A percentile compares a stretch with the other conserved stretches of the same genome.
Evolutionary conservation across 2,888 invertebrate genomes (phyloP).

Genomic region (Ditylenchus weischeri): DNA sequence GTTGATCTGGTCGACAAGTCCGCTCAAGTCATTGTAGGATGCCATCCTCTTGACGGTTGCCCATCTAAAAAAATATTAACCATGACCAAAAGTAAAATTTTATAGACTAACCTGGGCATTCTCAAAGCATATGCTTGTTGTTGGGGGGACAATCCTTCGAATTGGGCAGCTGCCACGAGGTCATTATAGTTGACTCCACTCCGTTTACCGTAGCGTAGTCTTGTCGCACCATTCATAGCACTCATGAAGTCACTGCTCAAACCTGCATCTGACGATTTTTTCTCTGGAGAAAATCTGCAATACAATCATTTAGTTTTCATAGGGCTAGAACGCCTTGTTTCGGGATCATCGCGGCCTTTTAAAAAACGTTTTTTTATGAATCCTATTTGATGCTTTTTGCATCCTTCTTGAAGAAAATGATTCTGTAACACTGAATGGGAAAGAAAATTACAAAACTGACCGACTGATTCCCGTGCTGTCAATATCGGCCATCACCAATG

Average conservation of each 20-base stretch:
- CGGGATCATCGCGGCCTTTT: too few relatives aligned
- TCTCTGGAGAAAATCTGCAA: slow-evolving; percentile 13
- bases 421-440: too few relatives aligned
- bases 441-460: too few relatives aligned
- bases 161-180: background rate
- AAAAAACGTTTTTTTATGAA: too few relatives aligned
- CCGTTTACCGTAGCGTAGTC: slow-evolving; percentile 48
- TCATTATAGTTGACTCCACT: slow-evolving; percentile 16
- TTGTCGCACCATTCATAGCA: slow-evolving; percentile 44
- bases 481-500: too few relatives aligned
- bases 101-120: background rate
- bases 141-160: background rate
- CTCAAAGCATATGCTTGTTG: background rate
- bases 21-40: slow-evolving; percentile 15
- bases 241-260: slow-evolving; percentile 37
- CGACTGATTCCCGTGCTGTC: too few relatives aligned
- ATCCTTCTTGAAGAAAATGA: too few relatives aligned
- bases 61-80: slow-evolving; percentile 8
- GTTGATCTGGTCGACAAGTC: slow-evolving; percentile 20
- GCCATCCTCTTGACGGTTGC: slow-evolving; percentile 16
- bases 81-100: background rate
- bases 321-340: too few relatives aligned
- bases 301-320: background rate
- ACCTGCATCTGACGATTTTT: slow-evolving; percentile 27
- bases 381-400: too few relatives aligned